Conservation (phyloP, 2,888 invertebrate species). For the Cephus pulcher region DNA sequence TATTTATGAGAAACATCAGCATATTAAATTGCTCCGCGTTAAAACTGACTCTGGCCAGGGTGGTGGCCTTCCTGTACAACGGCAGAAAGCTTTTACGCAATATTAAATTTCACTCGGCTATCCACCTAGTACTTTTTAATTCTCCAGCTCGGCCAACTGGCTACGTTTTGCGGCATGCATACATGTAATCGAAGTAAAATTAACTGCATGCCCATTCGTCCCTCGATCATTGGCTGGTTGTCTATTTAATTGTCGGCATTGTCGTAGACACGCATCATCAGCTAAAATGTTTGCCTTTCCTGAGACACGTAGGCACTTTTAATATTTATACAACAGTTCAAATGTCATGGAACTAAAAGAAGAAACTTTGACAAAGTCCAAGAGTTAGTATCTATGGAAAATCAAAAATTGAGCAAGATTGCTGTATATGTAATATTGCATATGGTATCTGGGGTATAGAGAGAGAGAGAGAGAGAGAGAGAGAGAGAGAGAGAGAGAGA, state of each 20-base stretch:
- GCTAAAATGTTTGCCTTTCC: no score
- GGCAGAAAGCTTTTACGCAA: conserved; percentile 39
- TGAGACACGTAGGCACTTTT: no score
- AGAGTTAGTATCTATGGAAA: no score
- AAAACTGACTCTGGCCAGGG: conserved; percentile 32
- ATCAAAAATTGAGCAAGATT: background rate
- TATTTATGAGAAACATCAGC: conserved; percentile 41
- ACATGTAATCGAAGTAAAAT: no score
- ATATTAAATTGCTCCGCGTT: conserved; percentile 41
- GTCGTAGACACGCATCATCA: no score
- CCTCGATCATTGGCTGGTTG: no score
- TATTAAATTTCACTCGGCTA: conserved; percentile 31
- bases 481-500: background rate
- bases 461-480: background rate
- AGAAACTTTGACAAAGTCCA: no score
- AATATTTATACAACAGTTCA: no score
- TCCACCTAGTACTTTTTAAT: conserved; percentile 10
- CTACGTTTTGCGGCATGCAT: background rate
- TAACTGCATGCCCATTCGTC: no score
- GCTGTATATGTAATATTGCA: background rate
- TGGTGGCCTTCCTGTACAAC: conserved; percentile 18
- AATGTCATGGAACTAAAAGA: no score
- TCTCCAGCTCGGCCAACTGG: background rate
- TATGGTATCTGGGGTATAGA: background rate
- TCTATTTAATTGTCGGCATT: no score